phyloP scores from a whole-genome alignment of 2,888 invertebrate species.

The Caenorhabditis angaria region DNA sequence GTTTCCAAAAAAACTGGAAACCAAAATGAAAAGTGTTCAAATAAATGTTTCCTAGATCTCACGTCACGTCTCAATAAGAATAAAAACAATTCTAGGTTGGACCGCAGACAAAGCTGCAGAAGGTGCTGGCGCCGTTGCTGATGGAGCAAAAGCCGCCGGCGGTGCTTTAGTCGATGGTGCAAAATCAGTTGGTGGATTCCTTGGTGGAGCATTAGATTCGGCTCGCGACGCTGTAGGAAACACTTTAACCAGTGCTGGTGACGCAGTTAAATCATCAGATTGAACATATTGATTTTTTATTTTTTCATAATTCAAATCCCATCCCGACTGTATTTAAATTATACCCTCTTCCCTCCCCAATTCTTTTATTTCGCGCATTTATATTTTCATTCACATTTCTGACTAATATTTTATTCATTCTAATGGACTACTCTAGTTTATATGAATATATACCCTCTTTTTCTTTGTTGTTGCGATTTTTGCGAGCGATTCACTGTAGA shows the following conservation, averaged over 20 bases:
- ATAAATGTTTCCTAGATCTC: neutral
- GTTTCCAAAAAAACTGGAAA: no score
- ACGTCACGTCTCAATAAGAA: no score
- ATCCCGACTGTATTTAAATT: neutral
- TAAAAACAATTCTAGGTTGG: neutral
- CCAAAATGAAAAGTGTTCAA: no score
- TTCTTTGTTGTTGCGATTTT: neutral
- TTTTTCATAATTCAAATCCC: no score
- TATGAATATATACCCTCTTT: neutral
- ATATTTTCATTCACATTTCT: neutral
- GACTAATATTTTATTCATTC: neutral
- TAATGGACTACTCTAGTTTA: conserved; percentile 1
- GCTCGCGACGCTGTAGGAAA: conserved; percentile 34
- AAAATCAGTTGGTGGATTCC: conserved; percentile 39
- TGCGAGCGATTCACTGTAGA: neutral
- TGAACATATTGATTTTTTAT: no score
- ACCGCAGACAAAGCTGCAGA: conserved; percentile 4
- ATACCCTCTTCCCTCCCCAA: neutral
- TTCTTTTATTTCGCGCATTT: neutral
- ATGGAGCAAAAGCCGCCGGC: conserved; percentile 21
- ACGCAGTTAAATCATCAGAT: neutral
- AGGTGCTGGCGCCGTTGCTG: conserved; percentile 14
- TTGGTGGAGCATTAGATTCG: conserved; percentile 24
- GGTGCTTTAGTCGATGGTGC: conserved; percentile 30
- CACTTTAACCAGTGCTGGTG: conserved; percentile 3